These are phyloP conservation scores for Sarcoramphus papa DNA, from an alignment of 2,797 vertebrate genomes.

Conservation along the genomic window DNA sequence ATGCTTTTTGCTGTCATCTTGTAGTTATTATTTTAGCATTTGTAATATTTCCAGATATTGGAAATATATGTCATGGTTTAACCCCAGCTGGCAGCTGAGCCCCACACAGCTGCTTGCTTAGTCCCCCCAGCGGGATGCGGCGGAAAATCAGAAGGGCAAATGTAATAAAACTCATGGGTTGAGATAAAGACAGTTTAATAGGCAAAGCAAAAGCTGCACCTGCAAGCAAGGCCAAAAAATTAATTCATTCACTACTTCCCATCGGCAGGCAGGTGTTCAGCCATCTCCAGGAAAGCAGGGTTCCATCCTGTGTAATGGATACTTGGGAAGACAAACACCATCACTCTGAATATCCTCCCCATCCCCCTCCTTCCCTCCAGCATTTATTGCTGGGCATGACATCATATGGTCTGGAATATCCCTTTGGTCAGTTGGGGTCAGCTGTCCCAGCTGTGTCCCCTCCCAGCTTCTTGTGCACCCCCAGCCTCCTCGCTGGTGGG, in stretches of 20 bases:
- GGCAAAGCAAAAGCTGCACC: neutral
- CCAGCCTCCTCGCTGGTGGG: rapidly evolving
- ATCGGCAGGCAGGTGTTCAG: neutral
- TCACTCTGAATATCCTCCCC: rapidly evolving
- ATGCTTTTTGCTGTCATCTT: neutral
- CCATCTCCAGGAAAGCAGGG: neutral
- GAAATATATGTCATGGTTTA: neutral
- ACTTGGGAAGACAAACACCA: neutral
- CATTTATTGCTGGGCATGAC: neutral
- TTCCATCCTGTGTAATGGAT: rapidly evolving
- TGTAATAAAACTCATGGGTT: neutral
- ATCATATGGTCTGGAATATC: neutral
- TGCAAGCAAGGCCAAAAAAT: neutral
- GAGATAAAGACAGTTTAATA: neutral
- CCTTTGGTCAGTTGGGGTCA: neutral
- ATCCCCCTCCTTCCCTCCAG: neutral
- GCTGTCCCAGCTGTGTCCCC: rapidly evolving
- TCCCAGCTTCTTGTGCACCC: neutral
- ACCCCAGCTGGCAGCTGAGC: neutral
- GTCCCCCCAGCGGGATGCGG: rapidly evolving
- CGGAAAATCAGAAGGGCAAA: neutral
- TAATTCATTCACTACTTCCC: rapidly evolving
- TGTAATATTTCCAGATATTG: neutral
- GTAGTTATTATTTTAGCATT: neutral
- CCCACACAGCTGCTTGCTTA: rapidly evolving